Conservation (phyloP, 2,113 vertebrate species). For the Nycticryphes semicollaris region DNA sequence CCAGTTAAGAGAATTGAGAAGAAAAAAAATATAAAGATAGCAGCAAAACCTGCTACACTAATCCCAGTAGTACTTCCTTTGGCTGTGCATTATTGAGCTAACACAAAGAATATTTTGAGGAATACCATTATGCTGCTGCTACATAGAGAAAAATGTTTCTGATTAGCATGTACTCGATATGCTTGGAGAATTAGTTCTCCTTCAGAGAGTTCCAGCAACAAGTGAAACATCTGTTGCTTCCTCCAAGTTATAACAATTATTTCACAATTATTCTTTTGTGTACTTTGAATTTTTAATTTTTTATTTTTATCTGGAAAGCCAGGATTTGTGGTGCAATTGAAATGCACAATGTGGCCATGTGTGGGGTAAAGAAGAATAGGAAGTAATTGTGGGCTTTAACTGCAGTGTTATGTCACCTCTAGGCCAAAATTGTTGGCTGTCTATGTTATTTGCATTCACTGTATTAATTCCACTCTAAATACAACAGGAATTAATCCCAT, state of each 20-base stretch:
- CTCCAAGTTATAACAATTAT: slow-evolving; percentile 24
- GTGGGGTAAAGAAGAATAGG: neutral
- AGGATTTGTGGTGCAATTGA: neutral
- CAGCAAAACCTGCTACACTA: neutral
- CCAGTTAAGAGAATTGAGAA: neutral
- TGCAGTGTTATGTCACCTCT: neutral
- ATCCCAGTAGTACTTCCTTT: neutral
- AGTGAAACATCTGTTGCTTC: slow-evolving; percentile 58
- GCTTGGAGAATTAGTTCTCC: slow-evolving; percentile 31
- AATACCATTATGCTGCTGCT: neutral
- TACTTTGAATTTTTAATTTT: neutral
- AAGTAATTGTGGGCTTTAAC: neutral
- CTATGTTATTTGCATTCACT: neutral
- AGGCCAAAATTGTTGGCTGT: neutral
- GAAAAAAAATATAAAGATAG: neutral
- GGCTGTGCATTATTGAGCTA: neutral
- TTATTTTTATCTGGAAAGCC: slow-evolving; percentile 1
- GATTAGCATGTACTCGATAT: slow-evolving; percentile 12
- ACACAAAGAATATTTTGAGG: slow-evolving; percentile 13
- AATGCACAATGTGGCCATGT: neutral
- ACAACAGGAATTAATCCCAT: slow-evolving; percentile 1
- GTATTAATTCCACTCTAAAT: neutral
- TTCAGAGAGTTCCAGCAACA: slow-evolving; percentile 42
- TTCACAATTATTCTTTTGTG: slow-evolving; percentile 16
- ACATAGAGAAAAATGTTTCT: slow-evolving; percentile 25